Percentiles rank a stretch among this genome's conserved stretches.
Evolutionary conservation across 30 jellyfish, hydroid and myxozoan species (phyloP).

Genomic region (Mastigias papua): DNA sequence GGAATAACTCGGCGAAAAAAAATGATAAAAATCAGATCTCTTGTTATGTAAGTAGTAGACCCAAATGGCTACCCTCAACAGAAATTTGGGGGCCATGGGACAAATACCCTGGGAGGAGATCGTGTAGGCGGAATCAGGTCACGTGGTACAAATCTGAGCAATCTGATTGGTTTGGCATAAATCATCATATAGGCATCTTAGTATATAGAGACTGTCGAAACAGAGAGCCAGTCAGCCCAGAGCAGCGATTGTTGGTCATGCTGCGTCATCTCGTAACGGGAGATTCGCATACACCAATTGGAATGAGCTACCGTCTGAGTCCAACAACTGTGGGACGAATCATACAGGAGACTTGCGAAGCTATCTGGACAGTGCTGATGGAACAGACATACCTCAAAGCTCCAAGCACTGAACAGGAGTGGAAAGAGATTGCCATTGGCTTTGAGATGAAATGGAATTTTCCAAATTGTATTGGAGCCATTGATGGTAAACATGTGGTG

Average conservation of each 20-base stretch:
- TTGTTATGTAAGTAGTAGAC: no score
- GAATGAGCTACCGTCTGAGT: neutral
- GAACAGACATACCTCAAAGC: neutral
- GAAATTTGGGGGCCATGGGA: no score
- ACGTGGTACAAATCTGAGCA: no score
- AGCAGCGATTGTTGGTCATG: slow-evolving; percentile 32
- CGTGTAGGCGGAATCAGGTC: no score
- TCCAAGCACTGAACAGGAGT: slow-evolving; percentile 27
- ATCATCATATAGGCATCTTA: no score
- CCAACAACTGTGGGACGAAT: slow-evolving; percentile 18
- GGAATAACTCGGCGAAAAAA: no score
- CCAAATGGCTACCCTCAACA: no score
- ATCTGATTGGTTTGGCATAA: no score
- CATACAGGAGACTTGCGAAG: slow-evolving; percentile 5
- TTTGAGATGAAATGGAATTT: slow-evolving; percentile 17
- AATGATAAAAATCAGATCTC: no score
- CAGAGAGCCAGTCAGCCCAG: slow-evolving; percentile 29
- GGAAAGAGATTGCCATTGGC: slow-evolving; percentile 14
- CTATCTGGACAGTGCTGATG: neutral
- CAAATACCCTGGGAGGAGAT: no score
- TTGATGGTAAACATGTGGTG: slow-evolving; percentile 62
- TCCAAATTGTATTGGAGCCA: slow-evolving; percentile 53
- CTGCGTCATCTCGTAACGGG: slow-evolving; percentile 48
- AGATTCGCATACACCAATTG: slow-evolving; percentile 20
- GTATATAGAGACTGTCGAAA: no score